Base-by-base conservation (phyloP, 2,113 vertebrate species). In the Megaptera novaeangliae region DNA sequence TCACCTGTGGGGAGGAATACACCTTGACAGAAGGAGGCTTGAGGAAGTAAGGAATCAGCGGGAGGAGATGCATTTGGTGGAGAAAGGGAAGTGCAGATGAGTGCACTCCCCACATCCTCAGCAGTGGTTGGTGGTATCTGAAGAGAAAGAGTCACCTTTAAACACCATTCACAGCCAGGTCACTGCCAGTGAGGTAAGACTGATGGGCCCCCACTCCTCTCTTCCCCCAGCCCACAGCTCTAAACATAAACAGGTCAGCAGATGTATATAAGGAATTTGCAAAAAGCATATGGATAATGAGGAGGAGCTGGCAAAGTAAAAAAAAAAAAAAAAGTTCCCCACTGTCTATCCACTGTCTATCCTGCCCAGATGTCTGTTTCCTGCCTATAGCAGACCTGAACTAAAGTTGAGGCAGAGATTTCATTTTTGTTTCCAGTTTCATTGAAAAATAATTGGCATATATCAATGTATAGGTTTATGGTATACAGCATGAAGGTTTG, bases 121-220 rank as follows among this genome's bases (percentile, higher is more conserved):
- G 44, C 59, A 72, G 23, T 61, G 77, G 14, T 18, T 23, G 8
- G 5, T n/a, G 25, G 0, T 52, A 55, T 44, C 49, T 57, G 5
- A 72, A 91, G 85, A 84, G 63, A 93, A 57, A 81, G 27, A 17
- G 3, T 7, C 21, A 36, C 20, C 49, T 91, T 44, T 15, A 34
- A 59, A 21, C 7, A n/a, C n/a, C 36, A 68, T 52, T 88, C 39
- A 78, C 1, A 88, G 52, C 44, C 21, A 90, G 9, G 34, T 61
- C 20, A 13, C 44, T 49, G 18, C 25, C 52, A 71, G 66, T 13
- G 25, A 17, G 25, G 12, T 57, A 57, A 93, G 39, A 63, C 0
- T 68, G 8, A 34, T 61, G 8, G 8, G 0, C 27, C 4, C 9
- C 61, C 21, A 2, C 1, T 7, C 17, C 15, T 68, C 63, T 25